phyloP scores from a whole-genome alignment of 2,888 invertebrate genomes.

The Philopedon plagiatum region DNA sequence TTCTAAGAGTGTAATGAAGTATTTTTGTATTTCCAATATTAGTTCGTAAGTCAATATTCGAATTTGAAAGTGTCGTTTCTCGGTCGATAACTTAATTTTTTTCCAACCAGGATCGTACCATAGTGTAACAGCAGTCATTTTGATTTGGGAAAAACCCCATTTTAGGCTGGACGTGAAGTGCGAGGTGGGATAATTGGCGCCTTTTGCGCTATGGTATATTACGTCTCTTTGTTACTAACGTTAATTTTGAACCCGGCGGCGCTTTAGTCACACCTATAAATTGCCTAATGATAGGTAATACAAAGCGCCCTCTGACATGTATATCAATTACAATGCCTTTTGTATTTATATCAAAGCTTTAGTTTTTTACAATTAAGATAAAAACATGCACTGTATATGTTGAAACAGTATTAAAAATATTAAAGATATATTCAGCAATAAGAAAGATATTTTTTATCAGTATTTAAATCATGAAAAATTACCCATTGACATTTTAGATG shows the following conservation, averaged over 20 bases:
- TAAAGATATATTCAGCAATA: slow-evolving; percentile 57
- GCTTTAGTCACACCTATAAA: background rate
- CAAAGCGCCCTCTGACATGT: slow-evolving; percentile 39
- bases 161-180: no score
- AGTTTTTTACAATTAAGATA: slow-evolving; percentile 62
- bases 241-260: background rate
- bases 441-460: slow-evolving; percentile 4
- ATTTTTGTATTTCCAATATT: slow-evolving; percentile 57
- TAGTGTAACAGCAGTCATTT: background rate
- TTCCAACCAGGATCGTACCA: background rate
- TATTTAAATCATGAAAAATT: no score
- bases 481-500: no score
- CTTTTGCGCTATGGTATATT: no score
- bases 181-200: no score
- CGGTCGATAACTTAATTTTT: slow-evolving; percentile 14
- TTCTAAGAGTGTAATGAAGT: slow-evolving; percentile 52
- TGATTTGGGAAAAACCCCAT: no score
- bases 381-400: slow-evolving; percentile 64
- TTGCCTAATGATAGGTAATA: background rate
- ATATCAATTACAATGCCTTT: slow-evolving; percentile 61
- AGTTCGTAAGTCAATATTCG: slow-evolving; percentile 49
- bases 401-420: slow-evolving; percentile 64
- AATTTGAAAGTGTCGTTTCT: slow-evolving; percentile 31
- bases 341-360: slow-evolving; percentile 61
- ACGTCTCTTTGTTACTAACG: no score